These are phyloP conservation scores for Pseudorhombus dupliciocellatus DNA, from an alignment of 2,113 vertebrate species.

Conservation along the genomic window DNA sequence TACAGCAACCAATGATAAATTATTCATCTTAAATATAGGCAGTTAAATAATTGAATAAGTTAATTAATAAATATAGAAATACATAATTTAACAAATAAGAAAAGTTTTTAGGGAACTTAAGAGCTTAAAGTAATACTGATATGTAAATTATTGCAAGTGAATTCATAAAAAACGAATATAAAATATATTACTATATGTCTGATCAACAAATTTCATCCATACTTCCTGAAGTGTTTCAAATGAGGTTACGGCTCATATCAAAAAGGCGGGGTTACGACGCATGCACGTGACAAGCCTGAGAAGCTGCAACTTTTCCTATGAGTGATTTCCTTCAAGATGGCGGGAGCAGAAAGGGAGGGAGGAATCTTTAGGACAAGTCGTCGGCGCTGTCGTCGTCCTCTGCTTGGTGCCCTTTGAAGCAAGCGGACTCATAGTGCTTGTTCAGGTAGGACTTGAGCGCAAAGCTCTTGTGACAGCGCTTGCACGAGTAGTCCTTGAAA, in stretches of 20 bases:
- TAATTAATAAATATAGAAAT: constrained; percentile 62
- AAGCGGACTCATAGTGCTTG: constrained; percentile 93
- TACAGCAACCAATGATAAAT: constrained; percentile 64
- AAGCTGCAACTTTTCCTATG: constrained; percentile 17
- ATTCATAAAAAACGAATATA: constrained; percentile 51
- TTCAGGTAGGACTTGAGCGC: constrained; percentile 92
- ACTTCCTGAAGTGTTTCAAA: constrained; percentile 52
- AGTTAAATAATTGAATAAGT: constrained; percentile 65
- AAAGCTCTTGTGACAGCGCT: constrained; percentile 89
- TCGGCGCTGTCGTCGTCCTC: constrained; percentile 83
- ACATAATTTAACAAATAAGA: constrained; percentile 37
- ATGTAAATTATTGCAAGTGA: constrained; percentile 61
- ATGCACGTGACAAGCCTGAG: constrained; percentile 51
- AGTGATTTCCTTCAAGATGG: constrained; percentile 21
- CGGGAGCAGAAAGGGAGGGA: constrained; percentile 5
- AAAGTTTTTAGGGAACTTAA: constrained; percentile 57
- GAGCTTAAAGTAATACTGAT: constrained; percentile 61
- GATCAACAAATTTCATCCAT: constrained; percentile 25
- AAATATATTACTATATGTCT: constrained; percentile 42
- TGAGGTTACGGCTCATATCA: constrained; percentile 63
- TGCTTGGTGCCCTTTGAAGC: constrained; percentile 83
- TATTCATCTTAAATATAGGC: constrained; percentile 56
- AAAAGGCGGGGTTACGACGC: constrained; percentile 61
- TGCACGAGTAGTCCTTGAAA: constrained; percentile 92
- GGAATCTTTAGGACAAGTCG: constrained; percentile 60